Evolutionary conservation across 2,888 invertebrate genomes (phyloP).

Genomic region (Hemaris fuciformis): DNA sequence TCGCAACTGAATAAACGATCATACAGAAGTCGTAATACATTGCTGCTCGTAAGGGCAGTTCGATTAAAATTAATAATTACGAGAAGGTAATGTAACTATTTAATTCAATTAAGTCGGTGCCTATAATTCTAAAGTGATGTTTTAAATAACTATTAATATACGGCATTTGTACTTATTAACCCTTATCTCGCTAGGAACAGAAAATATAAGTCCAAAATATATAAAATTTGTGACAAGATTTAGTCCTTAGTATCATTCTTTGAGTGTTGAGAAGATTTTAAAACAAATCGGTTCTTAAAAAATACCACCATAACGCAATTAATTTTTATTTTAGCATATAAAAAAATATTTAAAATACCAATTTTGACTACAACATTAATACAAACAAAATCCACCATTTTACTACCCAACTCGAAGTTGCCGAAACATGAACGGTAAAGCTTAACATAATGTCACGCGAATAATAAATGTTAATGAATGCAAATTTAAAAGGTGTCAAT

Average conservation of each 20-base stretch:
- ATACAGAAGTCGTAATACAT: background rate
- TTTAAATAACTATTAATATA: no score
- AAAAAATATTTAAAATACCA: no score
- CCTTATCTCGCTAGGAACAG: no score
- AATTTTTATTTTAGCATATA: no score
- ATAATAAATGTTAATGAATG: constrained; percentile 68
- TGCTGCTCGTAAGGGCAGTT: background rate
- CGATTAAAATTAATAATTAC: background rate
- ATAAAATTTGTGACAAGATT: no score
- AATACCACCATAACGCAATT: no score
- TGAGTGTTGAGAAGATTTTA: no score
- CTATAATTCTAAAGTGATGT: no score
- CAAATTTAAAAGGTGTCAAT: constrained; percentile 79
- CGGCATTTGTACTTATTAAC: no score
- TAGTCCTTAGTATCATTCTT: no score
- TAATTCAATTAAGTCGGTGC: background rate
- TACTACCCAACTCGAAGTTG: background rate
- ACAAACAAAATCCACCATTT: background rate
- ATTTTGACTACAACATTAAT: background rate
- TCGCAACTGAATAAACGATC: constrained; percentile 31
- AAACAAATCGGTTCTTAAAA: no score
- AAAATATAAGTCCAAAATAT: no score
- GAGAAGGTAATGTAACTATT: background rate
- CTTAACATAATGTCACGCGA: constrained; percentile 20
- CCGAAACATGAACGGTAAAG: background rate